These are phyloP conservation scores for Cybosia mesomella DNA, from an alignment of 2,888 invertebrate genomes.

Conservation along the genomic window DNA sequence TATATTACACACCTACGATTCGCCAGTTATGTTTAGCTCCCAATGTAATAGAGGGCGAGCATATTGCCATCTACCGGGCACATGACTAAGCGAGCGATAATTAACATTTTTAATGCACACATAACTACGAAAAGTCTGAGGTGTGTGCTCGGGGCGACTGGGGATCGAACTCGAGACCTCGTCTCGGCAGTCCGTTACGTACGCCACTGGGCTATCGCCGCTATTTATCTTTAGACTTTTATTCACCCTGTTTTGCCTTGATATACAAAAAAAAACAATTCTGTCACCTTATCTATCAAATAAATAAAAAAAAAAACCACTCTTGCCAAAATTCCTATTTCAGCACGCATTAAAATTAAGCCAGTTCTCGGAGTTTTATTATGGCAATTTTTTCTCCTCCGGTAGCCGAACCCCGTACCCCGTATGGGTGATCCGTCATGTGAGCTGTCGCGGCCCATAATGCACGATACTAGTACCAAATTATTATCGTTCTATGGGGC, in stretches of 20 bases:
- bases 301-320: neutral
- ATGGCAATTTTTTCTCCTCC: conserved; percentile 41
- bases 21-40: too few species aligned
- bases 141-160: too few species aligned
- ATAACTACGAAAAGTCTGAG: too few species aligned
- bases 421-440: conserved; percentile 68
- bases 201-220: too few species aligned
- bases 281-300: neutral
- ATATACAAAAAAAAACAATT: neutral
- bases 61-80: too few species aligned
- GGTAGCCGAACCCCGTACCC: conserved; percentile 38
- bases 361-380: conserved; percentile 30
- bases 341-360: conserved; percentile 24
- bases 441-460: conserved; percentile 67
- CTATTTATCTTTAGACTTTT: too few species aligned
- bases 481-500: conserved; percentile 65
- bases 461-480: conserved; percentile 69
- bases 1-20: too few species aligned
- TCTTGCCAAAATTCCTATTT: neutral
- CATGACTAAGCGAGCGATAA: too few species aligned
- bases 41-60: too few species aligned
- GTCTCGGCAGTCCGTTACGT: too few species aligned
- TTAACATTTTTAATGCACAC: too few species aligned
- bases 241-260: neutral
- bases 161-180: too few species aligned